Percentiles rank a stretch among this genome's conserved stretches.
phyloP scores from a whole-genome alignment of 2,888 invertebrate genomes.

The Ferrisia virgata region DNA sequence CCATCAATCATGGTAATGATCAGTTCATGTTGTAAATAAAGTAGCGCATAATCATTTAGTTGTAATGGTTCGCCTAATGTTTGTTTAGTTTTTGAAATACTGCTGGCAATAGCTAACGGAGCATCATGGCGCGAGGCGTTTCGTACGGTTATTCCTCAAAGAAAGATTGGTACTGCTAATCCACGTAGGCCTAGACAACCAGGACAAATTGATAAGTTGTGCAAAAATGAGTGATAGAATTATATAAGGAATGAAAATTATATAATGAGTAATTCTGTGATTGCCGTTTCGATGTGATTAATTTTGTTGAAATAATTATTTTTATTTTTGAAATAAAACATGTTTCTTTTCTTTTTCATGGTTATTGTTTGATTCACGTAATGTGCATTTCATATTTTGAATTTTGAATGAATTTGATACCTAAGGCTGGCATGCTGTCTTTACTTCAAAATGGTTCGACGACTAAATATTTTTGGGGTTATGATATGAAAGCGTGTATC shows the following conservation, averaged over 20 bases:
- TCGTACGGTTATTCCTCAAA: slow-evolving; percentile 69
- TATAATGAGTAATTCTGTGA: background rate
- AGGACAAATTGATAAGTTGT: background rate
- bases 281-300: background rate
- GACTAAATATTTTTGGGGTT: too few species aligned
- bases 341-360: too few species aligned
- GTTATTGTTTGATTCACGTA: too few species aligned
- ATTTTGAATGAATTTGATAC: too few species aligned
- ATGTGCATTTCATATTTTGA: too few species aligned
- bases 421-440: too few species aligned
- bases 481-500: too few species aligned
- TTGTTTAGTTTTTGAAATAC: slow-evolving; percentile 75
- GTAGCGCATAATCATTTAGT: background rate
- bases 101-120: slow-evolving; percentile 67
- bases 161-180: slow-evolving; percentile 59
- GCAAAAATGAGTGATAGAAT: background rate
- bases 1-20: slow-evolving; percentile 87
- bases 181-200: background rate
- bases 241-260: background rate
- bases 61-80: background rate
- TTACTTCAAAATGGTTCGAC: too few species aligned
- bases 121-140: slow-evolving; percentile 76
- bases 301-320: background rate
- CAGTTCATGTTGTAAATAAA: background rate
- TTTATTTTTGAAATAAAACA: too few species aligned